Evolutionary conservation across 1,140 invertebrate species (phyloP), one percentile per base, ranked within the genome.

Genomic region (Zeugodacus cucurbitae): DNA sequence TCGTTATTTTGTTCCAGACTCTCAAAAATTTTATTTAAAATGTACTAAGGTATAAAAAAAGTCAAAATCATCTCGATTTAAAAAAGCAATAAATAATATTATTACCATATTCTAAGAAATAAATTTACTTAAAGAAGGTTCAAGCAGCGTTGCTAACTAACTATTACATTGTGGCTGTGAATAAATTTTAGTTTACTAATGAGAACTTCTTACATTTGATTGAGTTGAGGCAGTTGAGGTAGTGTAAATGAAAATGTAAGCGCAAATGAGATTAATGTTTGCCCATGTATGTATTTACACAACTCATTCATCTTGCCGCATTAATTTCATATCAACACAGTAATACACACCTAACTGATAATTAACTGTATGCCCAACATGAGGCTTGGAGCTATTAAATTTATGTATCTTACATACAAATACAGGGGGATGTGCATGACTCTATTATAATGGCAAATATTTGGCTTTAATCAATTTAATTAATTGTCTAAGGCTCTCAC

Each of bases 381-480:
- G 8, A 29, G 26, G 29, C 62, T 29, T 34, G 1, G 20, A 22
- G 67, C 67, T 74, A 20, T 37, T 0, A 22, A 2, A n/a, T 22
- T 32, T 70, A 3, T 22, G 1, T 41, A 14, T 48, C 10, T n/a
- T 10, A 48, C 14, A 48, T 11, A 8, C 7, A 44, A 6, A 10
- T 44, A 8, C 10, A 8, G 7, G 44, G 14, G 8, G 14, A 10
- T 14, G 2, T 10, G 3, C 5, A 14, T 48, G 2, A 17, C 34
- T 22, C 32, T 4, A 41, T 74, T 37, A 37, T 74, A 22, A 20
- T 17, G 3, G 4, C 34, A 41, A 74, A 74, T 74, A 74, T 74
- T 74, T 74, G 37, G 37, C 32, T 74, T 74, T 74, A 74, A 74
- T 74, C 34, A 37, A 22, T 74, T 74, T 41, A 41, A 74, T 74